Percentiles rank a stretch among this genome's conserved stretches.
These are phyloP conservation scores for Timandra comae DNA, from an alignment of 2,888 invertebrate genomes.

Conservation along the genomic window DNA sequence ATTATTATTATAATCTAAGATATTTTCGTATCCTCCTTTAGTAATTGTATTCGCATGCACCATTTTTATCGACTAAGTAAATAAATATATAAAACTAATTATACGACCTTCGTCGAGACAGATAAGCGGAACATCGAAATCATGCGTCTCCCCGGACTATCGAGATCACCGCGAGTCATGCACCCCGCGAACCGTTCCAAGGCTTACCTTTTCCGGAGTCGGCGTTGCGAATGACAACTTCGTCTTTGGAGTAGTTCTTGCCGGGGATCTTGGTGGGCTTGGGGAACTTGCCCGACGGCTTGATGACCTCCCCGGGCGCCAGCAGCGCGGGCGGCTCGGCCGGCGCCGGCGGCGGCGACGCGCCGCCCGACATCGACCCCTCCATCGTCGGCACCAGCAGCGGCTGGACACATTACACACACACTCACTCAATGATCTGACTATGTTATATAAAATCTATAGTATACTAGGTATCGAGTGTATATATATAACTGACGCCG, in stretches of 20 bases:
- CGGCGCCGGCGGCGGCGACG: constrained; percentile 77
- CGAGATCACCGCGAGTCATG: constrained; percentile 9
- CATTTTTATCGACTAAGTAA: constrained; percentile 12
- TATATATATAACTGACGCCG: too few relatives aligned
- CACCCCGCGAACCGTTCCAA: constrained; percentile 13
- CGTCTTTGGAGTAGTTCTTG: constrained; percentile 96
- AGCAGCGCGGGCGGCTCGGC: constrained; percentile 77
- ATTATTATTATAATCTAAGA: too few relatives aligned
- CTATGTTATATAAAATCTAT: too few relatives aligned
- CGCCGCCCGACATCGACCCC: constrained; percentile 65
- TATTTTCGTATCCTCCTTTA: too few relatives aligned
- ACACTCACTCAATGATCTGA: too few relatives aligned
- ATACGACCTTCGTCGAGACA: constrained; percentile 34
- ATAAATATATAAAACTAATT: constrained; percentile 26
- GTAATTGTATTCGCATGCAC: constrained; percentile 32
- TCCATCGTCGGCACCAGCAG: constrained; percentile 71
- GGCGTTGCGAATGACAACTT: constrained; percentile 95
- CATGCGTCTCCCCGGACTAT: constrained; percentile 38
- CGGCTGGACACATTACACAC: constrained; percentile 49
- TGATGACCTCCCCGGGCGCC: constrained; percentile 89
- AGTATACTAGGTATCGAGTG: too few relatives aligned
- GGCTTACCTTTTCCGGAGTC: constrained; percentile 95
- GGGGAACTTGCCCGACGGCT: constrained; percentile 91
- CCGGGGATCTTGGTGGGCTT: constrained; percentile 94
- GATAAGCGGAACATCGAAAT: constrained; percentile 40